Conservation (phyloP, 2,113 vertebrate species). For the Myrmecobius fasciatus region DNA sequence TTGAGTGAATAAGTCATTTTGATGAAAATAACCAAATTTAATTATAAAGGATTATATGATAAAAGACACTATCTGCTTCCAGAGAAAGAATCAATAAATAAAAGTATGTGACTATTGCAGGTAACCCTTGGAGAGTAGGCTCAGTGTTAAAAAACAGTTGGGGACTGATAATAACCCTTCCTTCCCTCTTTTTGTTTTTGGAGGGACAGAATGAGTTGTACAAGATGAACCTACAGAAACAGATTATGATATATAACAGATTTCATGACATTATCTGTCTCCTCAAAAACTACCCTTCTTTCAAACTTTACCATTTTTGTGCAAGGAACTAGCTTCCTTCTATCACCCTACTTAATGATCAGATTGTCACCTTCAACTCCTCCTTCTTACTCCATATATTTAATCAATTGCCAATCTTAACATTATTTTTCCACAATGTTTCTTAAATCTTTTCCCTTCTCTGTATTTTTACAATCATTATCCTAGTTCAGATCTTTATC, state of each 20-base stretch:
- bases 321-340: background rate
- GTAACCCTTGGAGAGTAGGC: background rate
- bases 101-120: background rate
- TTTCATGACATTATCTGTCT: background rate
- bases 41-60: background rate
- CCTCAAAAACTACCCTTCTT: background rate
- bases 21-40: background rate
- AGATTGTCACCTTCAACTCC: background rate
- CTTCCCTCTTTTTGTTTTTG: background rate
- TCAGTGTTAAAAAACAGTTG: background rate
- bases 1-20: too few species aligned
- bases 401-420: background rate
- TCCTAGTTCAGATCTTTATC: background rate
- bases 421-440: background rate
- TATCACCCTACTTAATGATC: background rate
- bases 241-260: background rate
- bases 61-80: background rate
- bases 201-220: background rate
- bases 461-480: background rate
- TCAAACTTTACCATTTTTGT: background rate
- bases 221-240: background rate
- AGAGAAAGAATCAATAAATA: background rate
- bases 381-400: background rate
- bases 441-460: background rate
- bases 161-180: background rate